Evolutionary conservation across 2,113 vertebrate genomes (phyloP).

Genomic region (Dermatemys mawii): DNA sequence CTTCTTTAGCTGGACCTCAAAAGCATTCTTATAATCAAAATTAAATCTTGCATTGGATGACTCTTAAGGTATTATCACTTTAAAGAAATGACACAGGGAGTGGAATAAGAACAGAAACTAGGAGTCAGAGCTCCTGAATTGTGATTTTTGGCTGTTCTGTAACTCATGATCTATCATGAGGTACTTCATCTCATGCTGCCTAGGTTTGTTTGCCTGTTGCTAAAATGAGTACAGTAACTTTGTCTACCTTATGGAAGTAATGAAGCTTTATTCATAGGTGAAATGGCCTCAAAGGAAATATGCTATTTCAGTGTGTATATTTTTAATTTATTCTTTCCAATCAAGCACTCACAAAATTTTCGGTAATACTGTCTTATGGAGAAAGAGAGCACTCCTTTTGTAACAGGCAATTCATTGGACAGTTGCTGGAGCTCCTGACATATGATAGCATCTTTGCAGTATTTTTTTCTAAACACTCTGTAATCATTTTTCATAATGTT

Average conservation of each 20-base stretch:
- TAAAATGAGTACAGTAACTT: background rate
- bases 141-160: background rate
- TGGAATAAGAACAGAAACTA: background rate
- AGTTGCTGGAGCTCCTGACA: background rate
- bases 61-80: background rate
- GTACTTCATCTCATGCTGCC: background rate
- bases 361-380: background rate
- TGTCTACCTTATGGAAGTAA: background rate
- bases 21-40: background rate
- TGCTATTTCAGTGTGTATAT: background rate
- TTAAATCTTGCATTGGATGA: background rate
- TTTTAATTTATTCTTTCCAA: background rate
- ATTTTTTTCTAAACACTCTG: background rate
- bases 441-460: background rate
- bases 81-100: background rate
- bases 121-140: background rate
- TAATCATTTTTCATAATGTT: background rate
- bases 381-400: background rate
- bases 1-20: background rate
- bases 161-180: background rate
- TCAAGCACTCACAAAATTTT: background rate
- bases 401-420: background rate
- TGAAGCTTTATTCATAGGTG: background rate
- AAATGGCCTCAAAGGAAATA: background rate
- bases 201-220: background rate